phyloP scores from a whole-genome alignment of 2,888 invertebrate genomes.

The Hirtodrosophila histrioides region DNA sequence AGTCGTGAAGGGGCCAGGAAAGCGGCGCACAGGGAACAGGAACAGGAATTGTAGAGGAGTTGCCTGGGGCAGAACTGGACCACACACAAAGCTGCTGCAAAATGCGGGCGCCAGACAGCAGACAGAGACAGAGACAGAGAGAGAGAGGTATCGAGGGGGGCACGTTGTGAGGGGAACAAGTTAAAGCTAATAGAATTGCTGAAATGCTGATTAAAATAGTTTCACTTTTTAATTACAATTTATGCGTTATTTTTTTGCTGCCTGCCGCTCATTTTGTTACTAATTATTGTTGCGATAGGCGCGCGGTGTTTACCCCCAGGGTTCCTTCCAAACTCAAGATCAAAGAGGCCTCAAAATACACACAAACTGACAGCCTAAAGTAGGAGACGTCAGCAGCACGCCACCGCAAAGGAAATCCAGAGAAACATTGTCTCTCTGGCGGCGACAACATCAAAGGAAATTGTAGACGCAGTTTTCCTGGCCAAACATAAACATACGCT shows the following conservation, averaged over 20 bases:
- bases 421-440: constrained; percentile 61
- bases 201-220: constrained; percentile 78
- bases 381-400: constrained; percentile 51
- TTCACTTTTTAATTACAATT: constrained; percentile 79
- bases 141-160: not conserved
- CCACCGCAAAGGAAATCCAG: constrained; percentile 47
- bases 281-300: constrained; percentile 58
- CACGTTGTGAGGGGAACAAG: not conserved
- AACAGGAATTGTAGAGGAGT: not conserved
- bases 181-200: constrained; percentile 71
- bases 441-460: constrained; percentile 74
- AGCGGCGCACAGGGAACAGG: not conserved
- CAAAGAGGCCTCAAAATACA: constrained; percentile 57
- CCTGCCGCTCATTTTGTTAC: constrained; percentile 50
- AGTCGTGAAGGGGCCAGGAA: constrained; percentile 28
- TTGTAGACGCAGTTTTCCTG: constrained; percentile 73
- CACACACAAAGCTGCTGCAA: constrained; percentile 54
- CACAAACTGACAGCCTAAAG: constrained; percentile 7
- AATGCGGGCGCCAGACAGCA: constrained; percentile 59
- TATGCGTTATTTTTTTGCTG: constrained; percentile 45
- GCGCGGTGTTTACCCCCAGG: constrained; percentile 3
- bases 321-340: constrained; percentile 43
- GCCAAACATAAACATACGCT: constrained; percentile 71
- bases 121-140: not conserved
- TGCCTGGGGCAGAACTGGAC: constrained; percentile 42